These are phyloP conservation scores for Pedionomus torquatus DNA, from an alignment of 2,113 vertebrate genomes.

Conservation along the genomic window DNA sequence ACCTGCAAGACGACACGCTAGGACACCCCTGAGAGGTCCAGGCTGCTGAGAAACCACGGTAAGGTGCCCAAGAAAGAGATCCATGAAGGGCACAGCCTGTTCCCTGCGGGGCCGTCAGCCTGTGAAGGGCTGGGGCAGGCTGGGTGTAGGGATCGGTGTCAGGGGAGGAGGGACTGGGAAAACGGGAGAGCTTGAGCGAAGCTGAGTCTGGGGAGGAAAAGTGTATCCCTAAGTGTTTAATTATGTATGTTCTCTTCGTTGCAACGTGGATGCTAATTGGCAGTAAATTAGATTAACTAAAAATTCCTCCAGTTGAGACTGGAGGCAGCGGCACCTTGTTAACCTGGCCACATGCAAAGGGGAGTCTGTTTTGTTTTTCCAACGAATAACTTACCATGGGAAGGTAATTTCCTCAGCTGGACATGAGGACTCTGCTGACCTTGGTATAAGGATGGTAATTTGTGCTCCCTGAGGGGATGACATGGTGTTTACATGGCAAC, in stretches of 20 bases:
- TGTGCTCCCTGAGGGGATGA: neutral
- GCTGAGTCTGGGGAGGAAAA: neutral
- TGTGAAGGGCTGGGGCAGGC: too few relatives aligned
- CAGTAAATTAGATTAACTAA: neutral
- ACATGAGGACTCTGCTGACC: accelerated
- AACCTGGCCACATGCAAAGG: neutral
- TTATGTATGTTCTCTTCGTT: neutral
- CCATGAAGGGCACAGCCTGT: accelerated
- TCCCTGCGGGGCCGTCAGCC: neutral
- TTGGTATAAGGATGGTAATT: accelerated
- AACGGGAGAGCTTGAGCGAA: accelerated
- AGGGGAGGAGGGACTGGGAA: accelerated
- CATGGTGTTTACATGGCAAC: neutral
- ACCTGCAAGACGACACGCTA: neutral
- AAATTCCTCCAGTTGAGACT: neutral
- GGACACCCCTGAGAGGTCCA: too few relatives aligned
- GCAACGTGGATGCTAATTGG: neutral
- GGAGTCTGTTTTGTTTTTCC: neutral
- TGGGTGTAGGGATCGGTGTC: accelerated
- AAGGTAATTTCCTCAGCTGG: neutral
- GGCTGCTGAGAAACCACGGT: neutral
- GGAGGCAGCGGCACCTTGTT: neutral
- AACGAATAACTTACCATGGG: neutral
- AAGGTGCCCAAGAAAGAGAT: neutral
- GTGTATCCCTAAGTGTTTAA: accelerated